phyloP scores from a whole-genome alignment of 2,113 vertebrate genomes.

The Anas platyrhynchos region DNA sequence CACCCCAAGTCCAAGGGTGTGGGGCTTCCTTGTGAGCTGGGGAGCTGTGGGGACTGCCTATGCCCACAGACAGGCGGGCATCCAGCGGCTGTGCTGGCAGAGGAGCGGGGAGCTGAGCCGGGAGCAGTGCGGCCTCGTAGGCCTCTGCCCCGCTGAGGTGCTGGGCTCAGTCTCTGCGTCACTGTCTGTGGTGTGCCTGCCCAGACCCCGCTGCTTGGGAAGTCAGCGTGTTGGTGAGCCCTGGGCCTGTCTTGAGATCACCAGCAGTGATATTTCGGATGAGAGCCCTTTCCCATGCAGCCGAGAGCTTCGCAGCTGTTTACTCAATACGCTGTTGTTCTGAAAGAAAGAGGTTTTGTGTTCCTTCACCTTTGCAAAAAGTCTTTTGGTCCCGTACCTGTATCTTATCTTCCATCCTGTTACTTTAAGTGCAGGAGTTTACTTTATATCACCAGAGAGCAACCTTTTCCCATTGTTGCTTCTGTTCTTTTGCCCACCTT shows the following conservation, averaged over 20 bases:
- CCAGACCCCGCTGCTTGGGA: not conserved
- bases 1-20: accelerated
- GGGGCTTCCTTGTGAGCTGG: not conserved
- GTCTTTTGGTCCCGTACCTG: not conserved
- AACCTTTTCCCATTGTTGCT: conserved; percentile 1
- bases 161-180: not conserved
- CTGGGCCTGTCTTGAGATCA: not conserved
- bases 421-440: not conserved
- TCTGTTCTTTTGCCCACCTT: conserved; percentile 19
- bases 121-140: accelerated
- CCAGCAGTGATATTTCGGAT: not conserved
- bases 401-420: not conserved
- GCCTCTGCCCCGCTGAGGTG: too few relatives aligned
- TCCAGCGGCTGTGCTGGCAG: not conserved
- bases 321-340: not conserved
- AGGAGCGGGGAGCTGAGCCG: not conserved
- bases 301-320: not conserved
- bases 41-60: not conserved
- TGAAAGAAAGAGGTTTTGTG: not conserved
- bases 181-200: accelerated
- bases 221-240: accelerated
- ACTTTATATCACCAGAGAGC: not conserved
- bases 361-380: not conserved
- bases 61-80: not conserved
- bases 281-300: not conserved